Evolutionary conservation across 2,113 vertebrate species (phyloP), one percentile per base, ranked within the genome.

Genomic region (Notothenia coriiceps): DNA sequence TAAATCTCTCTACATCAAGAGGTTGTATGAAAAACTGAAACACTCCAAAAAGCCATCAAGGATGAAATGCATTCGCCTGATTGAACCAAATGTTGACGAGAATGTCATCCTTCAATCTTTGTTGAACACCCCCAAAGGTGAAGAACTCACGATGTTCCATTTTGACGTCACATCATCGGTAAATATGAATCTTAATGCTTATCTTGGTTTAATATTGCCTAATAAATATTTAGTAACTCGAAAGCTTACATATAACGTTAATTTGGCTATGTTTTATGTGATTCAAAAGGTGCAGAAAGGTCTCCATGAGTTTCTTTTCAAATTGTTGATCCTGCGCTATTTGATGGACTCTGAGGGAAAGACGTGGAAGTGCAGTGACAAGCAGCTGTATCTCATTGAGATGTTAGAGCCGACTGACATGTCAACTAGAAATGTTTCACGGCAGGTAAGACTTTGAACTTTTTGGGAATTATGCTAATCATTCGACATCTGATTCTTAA

Each of bases 121-220:
- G 83, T 85, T 97, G 75, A 72, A 91, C 5, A 46, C 17, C 18
- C 52, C 77, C 0, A 83, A 91, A 74, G 90, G 83, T 77, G 84
- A 72, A 2, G 85, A 86, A 2, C 95, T 97, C 0, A 80, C 94
- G 61, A 93, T 99, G 40, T 96, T 98, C 87, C 98, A 99, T 88
- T 94, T 99, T 17, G 98, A 99, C 51, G 86, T 99, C 84, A 97
- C 97, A n/a, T 96, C 98, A 59, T 96, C 97, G 55, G 98, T 99
- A 94, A 96, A 51, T 18, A 68, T 60, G 2, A 52, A 0, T 56
- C 17, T 62, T 22, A 40, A 20, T 63, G 7, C 20, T 33, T 35
- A 20, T 6, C 29, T 46, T 60, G 6, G 15, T 8, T 15, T 63
- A 44, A 0, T 52, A 10, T 22, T 51, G 2, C 1, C 2, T 51